Percentiles rank a stretch among this genome's conserved stretches.
These are phyloP conservation scores for Mythimna ferrago DNA, from an alignment of 2,888 invertebrate species.

Conservation along the genomic window DNA sequence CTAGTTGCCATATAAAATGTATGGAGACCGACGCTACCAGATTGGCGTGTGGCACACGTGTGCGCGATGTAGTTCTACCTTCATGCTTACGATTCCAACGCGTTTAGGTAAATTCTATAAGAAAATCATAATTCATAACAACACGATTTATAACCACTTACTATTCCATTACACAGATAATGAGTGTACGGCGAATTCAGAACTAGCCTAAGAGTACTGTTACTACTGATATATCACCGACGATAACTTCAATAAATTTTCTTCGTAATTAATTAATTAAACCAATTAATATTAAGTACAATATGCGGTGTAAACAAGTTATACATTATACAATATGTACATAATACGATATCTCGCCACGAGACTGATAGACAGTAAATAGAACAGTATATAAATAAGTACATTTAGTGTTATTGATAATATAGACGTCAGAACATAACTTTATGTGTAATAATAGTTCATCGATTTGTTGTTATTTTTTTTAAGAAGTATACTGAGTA, in stretches of 20 bases:
- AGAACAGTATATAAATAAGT: conserved; percentile 58
- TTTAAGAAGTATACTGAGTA: no score
- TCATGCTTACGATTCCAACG: background rate
- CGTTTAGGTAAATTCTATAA: conserved; percentile 8
- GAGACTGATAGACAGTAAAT: conserved; percentile 53
- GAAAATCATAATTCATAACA: conserved; percentile 16
- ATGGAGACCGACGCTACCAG: no score
- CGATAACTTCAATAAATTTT: conserved; percentile 33
- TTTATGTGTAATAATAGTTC: no score
- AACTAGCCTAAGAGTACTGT: background rate
- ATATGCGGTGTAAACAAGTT: conserved; percentile 54
- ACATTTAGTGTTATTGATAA: conserved; percentile 35
- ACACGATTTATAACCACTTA: conserved; percentile 18
- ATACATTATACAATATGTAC: conserved; percentile 32
- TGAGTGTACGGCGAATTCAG: background rate
- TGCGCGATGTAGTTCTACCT: no score
- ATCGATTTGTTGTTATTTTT: no score
- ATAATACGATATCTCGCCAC: conserved; percentile 24
- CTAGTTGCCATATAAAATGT: no score
- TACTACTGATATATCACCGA: background rate
- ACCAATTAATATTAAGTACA: conserved; percentile 35
- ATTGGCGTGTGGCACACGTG: no score
- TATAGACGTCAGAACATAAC: conserved; percentile 19
- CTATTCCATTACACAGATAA: conserved; percentile 36
- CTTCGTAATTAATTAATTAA: conserved; percentile 45